Conservation (phyloP, 2,113 vertebrate species). For the western clawed frog (Xenopus tropicalis) region UCB_Xtro_10.0 CM004449.2:21828001-21828500, state of each 20-base stretch:
- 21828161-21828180: slow-evolving; percentile 2
- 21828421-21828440: too few relatives aligned
- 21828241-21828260: not conserved
- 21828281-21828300: not conserved
- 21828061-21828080: slow-evolving; percentile 32
- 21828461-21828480: too few relatives aligned
- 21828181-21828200: not conserved
- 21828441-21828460: too few relatives aligned
- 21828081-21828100: not conserved
- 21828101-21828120: not conserved
- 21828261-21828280: not conserved
- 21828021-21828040: slow-evolving; percentile 33
- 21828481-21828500: too few relatives aligned
- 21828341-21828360: too few relatives aligned
- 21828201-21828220: not conserved
- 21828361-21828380: too few relatives aligned
- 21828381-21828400: too few relatives aligned
- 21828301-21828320: not conserved
- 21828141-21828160: slow-evolving; percentile 4
- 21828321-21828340: too few relatives aligned
- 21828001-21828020: slow-evolving; percentile 24
- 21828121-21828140: slow-evolving; percentile 19
- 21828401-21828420: too few relatives aligned
- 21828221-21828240: not conserved
- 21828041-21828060: slow-evolving; percentile 18